These are phyloP conservation scores for Trachelus troglodyta DNA, from an alignment of 2,888 invertebrate species.

Conservation along the genomic window DNA sequence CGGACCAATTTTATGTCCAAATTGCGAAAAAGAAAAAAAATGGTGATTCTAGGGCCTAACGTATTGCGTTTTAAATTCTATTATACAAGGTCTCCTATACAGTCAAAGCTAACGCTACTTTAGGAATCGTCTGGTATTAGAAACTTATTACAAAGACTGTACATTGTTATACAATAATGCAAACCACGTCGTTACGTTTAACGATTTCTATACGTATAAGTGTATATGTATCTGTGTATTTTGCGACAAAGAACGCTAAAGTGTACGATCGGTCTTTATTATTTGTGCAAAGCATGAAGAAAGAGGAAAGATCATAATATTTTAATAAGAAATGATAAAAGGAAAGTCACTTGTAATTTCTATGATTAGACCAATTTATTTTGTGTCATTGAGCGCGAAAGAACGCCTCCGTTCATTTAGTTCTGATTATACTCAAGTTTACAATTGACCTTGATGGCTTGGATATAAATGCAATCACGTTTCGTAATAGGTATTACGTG, in stretches of 20 bases:
- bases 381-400: not conserved
- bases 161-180: slow-evolving; percentile 3
- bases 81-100: not conserved
- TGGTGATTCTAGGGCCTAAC: not conserved
- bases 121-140: not conserved
- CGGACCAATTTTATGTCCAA: not conserved
- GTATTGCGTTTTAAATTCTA: not conserved
- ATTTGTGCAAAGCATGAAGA: not conserved
- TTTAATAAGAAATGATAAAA: not conserved
- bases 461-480: not conserved
- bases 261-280: not conserved
- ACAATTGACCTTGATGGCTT: not conserved
- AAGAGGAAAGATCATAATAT: not conserved
- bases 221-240: not conserved
- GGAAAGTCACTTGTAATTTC: not conserved
- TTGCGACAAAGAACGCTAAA: not conserved
- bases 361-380: not conserved
- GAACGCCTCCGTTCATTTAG: not conserved
- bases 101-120: not conserved
- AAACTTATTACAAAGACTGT: slow-evolving; percentile 8
- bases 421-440: not conserved
- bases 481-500: not conserved
- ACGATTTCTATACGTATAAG: not conserved
- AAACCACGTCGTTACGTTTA: not conserved
- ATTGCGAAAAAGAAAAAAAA: not conserved